Base-by-base conservation (phyloP, 2,888 invertebrate genomes). In the Actias luna region DNA sequence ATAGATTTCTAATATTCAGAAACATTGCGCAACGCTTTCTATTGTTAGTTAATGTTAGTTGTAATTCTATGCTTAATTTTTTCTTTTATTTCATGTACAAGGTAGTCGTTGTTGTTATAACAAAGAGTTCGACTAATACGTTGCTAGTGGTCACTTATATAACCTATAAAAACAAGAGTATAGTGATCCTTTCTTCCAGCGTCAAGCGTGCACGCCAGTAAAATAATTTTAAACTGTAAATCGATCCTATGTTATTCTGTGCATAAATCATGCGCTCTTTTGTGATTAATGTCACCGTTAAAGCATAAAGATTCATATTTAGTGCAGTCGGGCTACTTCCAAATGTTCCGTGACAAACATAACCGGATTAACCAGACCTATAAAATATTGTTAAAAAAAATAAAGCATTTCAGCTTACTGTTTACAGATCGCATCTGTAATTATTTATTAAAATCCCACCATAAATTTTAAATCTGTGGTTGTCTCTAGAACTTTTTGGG, bases 211-310 rank as follows among this genome's bases (percentile, higher is more conserved):
- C 70, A 67, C 64, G 67, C 73, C 67, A 63, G 69, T 75, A 74
- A 79, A 70, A 74, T 65, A 79, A 77, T 80, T 39, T 79, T 73
- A 75, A 82, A 83, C 79, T 80, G 77, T 75, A 81, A 80, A 79
- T 77, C 78, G 80, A 82, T 83, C 78, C 78, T 63, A 77, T 76
- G 72, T 70, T 81, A 81, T 79, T 79, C 77, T 79, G 69, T 76
- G 67, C 72, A 89, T 92, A 91, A 90, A 92, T 92, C 91, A 89
- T 74, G 62, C 66, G 79, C 78, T 83, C 85, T 90, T 89, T 90
- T 87, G 89, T 91, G 87, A 89, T 92, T 88, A 90, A 91, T 85
- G 92, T 91, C 89, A 88, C 80, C 78, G 85, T 84, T 72, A 83
- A 85, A 85, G 77, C 83, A 84, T 89, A 87, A 89, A 91, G 83